These are phyloP conservation scores for Hypomecis atomaria DNA, from an alignment of 2,888 invertebrate genomes.

Conservation along the genomic window DNA sequence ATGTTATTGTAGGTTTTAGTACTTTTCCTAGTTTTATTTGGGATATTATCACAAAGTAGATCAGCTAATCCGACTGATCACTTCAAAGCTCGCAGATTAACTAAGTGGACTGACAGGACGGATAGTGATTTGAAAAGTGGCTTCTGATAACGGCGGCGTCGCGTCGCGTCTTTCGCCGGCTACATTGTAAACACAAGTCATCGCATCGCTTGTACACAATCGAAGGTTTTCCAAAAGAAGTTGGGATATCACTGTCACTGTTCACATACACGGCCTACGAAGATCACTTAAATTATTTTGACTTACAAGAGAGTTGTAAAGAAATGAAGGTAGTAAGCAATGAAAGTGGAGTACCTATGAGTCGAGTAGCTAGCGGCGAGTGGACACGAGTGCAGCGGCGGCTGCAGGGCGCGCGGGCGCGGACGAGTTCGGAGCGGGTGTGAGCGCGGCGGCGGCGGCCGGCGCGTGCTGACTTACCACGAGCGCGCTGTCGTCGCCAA, in stretches of 20 bases:
- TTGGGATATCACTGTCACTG: slow-evolving; percentile 24
- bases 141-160: slow-evolving; percentile 11
- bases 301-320: not conserved
- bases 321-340: slow-evolving; percentile 16
- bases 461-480: slow-evolving; percentile 58
- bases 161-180: slow-evolving; percentile 5
- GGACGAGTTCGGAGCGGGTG: slow-evolving; percentile 30
- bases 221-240: slow-evolving; percentile 2
- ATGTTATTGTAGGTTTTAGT: not conserved
- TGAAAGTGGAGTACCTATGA: slow-evolving; percentile 24
- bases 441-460: slow-evolving; percentile 48
- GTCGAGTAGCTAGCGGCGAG: slow-evolving; percentile 29
- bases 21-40: not conserved
- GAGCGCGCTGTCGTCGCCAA: slow-evolving; percentile 64
- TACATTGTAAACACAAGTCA: slow-evolving; percentile 14
- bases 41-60: not conserved
- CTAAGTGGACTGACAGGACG: not conserved
- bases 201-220: not conserved
- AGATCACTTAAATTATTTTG: slow-evolving; percentile 3
- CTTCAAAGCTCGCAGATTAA: slow-evolving; percentile 7
- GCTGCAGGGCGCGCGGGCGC: slow-evolving; percentile 30
- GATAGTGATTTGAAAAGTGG: slow-evolving; percentile 2
- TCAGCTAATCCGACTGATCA: not conserved
- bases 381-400: slow-evolving; percentile 22
- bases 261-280: slow-evolving; percentile 4